Conservation (phyloP, 2,888 invertebrate genomes). For the Apodemia zela region DNA sequence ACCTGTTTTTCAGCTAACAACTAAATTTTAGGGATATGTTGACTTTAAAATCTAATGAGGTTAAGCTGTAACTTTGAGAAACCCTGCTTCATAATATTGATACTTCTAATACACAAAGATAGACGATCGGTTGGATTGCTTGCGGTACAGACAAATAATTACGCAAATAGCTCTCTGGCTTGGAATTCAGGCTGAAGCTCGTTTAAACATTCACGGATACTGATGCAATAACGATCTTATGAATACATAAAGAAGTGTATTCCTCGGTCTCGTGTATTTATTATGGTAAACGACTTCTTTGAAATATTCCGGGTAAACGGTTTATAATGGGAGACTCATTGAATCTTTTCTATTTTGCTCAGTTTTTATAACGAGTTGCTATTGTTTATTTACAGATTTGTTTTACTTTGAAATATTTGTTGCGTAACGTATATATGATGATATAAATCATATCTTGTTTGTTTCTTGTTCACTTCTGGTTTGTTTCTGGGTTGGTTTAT, state of each 20-base stretch:
- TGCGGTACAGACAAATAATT: conserved; percentile 41
- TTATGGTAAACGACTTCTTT: neutral
- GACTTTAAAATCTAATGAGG: no score
- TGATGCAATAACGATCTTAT: conserved; percentile 12
- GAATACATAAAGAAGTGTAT: conserved; percentile 10
- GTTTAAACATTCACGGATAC: conserved; percentile 11
- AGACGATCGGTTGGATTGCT: neutral
- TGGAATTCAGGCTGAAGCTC: conserved; percentile 25
- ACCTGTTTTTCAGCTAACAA: no score
- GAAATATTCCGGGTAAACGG: neutral
- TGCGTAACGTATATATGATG: no score
- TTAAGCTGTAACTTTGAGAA: neutral
- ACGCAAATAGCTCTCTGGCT: conserved; percentile 54
- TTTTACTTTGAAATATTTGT: no score
- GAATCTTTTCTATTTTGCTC: neutral
- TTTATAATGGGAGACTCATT: neutral
- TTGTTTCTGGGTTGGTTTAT: no score
- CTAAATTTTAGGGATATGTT: no score
- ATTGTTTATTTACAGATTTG: no score
- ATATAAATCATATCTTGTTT: no score
- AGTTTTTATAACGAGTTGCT: no score
- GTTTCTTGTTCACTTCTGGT: no score
- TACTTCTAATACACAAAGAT: neutral
- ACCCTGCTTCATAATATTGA: neutral
- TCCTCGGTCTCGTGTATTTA: conserved; percentile 9